phyloP scores from a whole-genome alignment of 1,140 invertebrate genomes.

The Asobara japonica region DNA sequence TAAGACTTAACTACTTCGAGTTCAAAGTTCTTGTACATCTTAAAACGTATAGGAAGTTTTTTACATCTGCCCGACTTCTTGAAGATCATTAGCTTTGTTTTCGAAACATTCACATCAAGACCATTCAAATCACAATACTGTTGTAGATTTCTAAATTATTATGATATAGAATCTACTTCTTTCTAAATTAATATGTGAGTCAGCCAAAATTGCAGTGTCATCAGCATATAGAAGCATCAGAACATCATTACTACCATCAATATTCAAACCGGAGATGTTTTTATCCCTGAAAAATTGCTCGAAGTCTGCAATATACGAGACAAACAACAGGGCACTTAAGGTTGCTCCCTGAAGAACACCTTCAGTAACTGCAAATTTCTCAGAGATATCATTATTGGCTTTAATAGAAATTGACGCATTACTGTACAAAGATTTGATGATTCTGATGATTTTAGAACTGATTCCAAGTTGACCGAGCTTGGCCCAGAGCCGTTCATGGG shows the following conservation, averaged over 20 bases:
- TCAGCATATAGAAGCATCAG: constrained; percentile 24
- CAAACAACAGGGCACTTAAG: no score
- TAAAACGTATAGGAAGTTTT: not conserved
- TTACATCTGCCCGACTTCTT: not conserved
- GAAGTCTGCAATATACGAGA: no score
- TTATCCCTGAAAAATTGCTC: not conserved
- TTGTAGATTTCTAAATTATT: no score
- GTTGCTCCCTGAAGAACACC: no score
- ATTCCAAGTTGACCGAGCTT: not conserved
- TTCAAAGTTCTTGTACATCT: not conserved
- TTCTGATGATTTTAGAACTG: not conserved
- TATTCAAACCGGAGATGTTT: not conserved
- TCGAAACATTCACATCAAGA: constrained; percentile 18
- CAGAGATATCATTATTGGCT: no score
- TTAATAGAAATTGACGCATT: no score
- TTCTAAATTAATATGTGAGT: constrained; percentile 19
- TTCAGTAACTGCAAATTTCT: no score
- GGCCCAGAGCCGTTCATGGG: constrained; percentile 17
- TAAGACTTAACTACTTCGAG: no score
- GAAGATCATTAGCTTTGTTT: not conserved
- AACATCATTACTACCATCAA: not conserved
- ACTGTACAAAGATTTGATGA: not conserved
- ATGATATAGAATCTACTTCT: not conserved
- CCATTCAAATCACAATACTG: constrained; percentile 22
- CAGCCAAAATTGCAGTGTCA: constrained; percentile 21